Conservation (phyloP, 2,113 vertebrate genomes). For the Ramphastos sulfuratus region DNA sequence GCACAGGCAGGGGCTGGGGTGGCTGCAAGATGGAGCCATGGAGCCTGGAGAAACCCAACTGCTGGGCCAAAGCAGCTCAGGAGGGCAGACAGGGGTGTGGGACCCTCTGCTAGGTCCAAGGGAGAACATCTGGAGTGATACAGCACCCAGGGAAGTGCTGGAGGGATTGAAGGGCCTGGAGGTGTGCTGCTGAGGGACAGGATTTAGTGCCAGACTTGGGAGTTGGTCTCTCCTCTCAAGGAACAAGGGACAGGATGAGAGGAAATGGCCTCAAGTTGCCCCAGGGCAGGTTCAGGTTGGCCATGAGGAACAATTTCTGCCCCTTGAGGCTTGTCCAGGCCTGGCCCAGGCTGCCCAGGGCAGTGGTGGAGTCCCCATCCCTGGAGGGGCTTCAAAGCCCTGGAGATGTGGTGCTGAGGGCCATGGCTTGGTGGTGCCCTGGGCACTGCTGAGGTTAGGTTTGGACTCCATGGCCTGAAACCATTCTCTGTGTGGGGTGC, state of each 20-base stretch:
- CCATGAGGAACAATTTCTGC: no score
- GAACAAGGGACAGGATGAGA: no score
- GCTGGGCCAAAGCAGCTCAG: neutral
- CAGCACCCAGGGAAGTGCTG: neutral
- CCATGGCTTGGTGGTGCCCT: neutral
- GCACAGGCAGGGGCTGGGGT: neutral
- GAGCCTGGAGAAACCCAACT: neutral
- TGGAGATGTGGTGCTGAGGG: neutral
- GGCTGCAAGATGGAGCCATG: rapidly evolving
- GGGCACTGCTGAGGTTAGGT: neutral
- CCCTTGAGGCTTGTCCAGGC: no score
- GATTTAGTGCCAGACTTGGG: no score
- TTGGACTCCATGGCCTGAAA: neutral
- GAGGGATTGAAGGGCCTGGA: neutral
- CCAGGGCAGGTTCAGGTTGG: no score
- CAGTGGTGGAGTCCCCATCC: no score
- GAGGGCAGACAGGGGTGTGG: neutral
- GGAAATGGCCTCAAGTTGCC: no score
- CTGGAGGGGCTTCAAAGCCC: no score
- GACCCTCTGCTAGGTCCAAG: neutral
- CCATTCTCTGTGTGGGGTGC: neutral
- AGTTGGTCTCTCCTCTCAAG: no score
- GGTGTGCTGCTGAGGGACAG: neutral
- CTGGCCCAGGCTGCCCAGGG: no score
- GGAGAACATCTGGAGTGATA: neutral